Conservation (phyloP, 2,888 invertebrate genomes). For the Polietes domitor region DNA sequence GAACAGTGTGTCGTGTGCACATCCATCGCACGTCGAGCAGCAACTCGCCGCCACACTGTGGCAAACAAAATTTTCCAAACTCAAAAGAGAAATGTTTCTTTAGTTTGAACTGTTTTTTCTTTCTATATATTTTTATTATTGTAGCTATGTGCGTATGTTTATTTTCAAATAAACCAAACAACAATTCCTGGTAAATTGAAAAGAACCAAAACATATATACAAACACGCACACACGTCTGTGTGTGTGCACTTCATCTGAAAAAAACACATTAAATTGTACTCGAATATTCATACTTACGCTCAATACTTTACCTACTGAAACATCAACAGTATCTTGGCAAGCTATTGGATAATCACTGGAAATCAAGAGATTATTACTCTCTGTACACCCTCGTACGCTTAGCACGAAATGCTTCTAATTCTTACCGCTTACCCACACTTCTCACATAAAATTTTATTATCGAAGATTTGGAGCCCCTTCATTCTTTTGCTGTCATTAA, state of each 20-base stretch:
- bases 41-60: background rate
- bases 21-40: slow-evolving; percentile 40
- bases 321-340: background rate
- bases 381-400: no score
- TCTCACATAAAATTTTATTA: no score
- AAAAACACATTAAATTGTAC: background rate
- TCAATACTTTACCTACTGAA: background rate
- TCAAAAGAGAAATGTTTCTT: slow-evolving; percentile 15
- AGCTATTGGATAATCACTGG: no score
- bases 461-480: no score
- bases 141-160: slow-evolving; percentile 3
- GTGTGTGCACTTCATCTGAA: background rate
- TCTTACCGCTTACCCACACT: no score
- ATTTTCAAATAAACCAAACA: slow-evolving; percentile 17
- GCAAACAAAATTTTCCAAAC: background rate
- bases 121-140: slow-evolving; percentile 1
- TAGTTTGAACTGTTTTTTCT: background rate
- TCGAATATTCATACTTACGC: background rate
- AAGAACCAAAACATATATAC: background rate
- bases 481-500: no score
- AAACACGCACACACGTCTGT: background rate
- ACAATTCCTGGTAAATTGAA: slow-evolving; percentile 10
- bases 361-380: no score
- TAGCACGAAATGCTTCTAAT: no score
- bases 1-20: slow-evolving; percentile 60